Percentiles rank a stretch among this genome's conserved stretches.
Conservation (phyloP, 1,140 invertebrate species). For the Neodiprion lecontei region DNA sequence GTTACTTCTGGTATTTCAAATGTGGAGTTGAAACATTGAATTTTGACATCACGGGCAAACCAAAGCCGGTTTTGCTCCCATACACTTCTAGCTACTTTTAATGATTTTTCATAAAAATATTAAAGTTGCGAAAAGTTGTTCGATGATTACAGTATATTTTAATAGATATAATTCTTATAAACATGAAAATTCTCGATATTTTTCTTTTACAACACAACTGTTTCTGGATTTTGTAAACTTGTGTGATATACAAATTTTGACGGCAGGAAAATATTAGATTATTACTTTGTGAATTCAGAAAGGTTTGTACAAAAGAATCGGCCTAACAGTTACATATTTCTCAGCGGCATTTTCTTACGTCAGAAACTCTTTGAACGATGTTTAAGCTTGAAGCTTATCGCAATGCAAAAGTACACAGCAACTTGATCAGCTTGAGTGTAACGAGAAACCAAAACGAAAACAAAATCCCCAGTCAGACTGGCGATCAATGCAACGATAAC, state of each 20-base stretch:
- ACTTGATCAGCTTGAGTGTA: neutral
- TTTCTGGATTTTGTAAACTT: no score
- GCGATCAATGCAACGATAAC: neutral
- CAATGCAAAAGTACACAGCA: neutral
- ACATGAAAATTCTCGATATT: no score
- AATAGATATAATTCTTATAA: no score
- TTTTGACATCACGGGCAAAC: no score
- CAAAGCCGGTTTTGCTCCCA: no score
- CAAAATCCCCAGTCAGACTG: neutral
- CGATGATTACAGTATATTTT: no score
- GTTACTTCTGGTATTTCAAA: no score
- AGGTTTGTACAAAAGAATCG: neutral
- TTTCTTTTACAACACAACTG: no score
- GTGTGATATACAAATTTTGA: neutral
- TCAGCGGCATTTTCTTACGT: neutral
- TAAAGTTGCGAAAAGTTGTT: no score
- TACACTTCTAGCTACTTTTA: no score
- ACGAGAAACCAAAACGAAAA: neutral
- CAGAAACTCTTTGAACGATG: neutral
- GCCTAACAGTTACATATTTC: neutral
- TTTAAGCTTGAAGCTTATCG: neutral
- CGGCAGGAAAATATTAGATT: neutral
- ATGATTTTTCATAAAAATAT: no score
- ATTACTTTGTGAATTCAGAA: neutral
- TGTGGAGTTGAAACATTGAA: no score